phyloP scores from a whole-genome alignment of 2,888 invertebrate genomes.

The Drosophila longiperda region DNA sequence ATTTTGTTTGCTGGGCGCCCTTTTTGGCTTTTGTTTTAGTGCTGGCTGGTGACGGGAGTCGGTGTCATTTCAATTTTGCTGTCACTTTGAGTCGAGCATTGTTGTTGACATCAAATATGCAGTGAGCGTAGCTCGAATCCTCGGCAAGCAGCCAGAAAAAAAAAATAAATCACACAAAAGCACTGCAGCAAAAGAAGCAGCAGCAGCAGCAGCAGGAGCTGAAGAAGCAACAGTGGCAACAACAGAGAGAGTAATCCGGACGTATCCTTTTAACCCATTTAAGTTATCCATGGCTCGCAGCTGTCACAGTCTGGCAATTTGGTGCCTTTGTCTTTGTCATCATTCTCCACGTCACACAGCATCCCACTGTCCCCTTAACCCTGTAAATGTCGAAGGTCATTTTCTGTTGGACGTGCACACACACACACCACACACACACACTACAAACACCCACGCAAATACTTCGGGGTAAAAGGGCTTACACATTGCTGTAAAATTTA shows the following conservation, averaged over 20 bases:
- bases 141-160: constrained; percentile 44
- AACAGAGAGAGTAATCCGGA: constrained; percentile 33
- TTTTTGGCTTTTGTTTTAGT: constrained; percentile 22
- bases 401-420: constrained; percentile 56
- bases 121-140: constrained; percentile 39
- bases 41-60: constrained; percentile 4
- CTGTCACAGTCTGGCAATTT: constrained; percentile 81
- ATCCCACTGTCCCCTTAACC: background rate
- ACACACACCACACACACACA: constrained; percentile 13
- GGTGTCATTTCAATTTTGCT: constrained; percentile 57
- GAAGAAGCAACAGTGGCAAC: constrained; percentile 7
- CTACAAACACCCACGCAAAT: constrained; percentile 12
- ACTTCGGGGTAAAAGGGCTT: constrained; percentile 23
- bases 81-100: constrained; percentile 53
- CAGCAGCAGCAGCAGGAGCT: constrained; percentile 15
- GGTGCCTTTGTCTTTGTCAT: constrained; percentile 66
- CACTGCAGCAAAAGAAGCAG: constrained; percentile 47
- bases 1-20: background rate
- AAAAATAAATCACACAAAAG: constrained; percentile 58
- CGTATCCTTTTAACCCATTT: constrained; percentile 77
- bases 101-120: constrained; percentile 66
- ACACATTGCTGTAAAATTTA: constrained; percentile 68
- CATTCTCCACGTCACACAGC: constrained; percentile 14
- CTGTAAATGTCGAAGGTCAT: constrained; percentile 66
- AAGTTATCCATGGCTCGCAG: constrained; percentile 79